Conservation (phyloP, 2,888 invertebrate species). For the Eumerus sabulonum region DNA sequence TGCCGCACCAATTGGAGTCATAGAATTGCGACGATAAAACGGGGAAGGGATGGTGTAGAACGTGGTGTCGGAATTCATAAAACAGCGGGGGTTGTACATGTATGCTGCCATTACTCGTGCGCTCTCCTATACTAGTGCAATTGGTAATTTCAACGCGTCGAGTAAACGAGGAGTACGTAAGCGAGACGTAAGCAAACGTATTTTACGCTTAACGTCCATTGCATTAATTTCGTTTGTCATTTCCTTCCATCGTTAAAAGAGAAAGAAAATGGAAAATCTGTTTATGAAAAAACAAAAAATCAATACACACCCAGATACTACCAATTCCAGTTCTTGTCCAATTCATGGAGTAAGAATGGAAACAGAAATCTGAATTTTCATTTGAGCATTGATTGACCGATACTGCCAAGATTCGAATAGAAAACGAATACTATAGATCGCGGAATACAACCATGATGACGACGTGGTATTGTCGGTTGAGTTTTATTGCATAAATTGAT, state of each 20-base stretch:
- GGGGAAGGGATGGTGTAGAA: background rate
- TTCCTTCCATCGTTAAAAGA: conserved; percentile 20
- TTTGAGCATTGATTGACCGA: conserved; percentile 39
- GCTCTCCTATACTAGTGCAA: background rate
- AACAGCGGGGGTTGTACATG: conserved; percentile 50
- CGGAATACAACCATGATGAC: conserved; percentile 29
- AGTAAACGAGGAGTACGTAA: no score
- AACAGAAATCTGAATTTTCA: no score
- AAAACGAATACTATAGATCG: no score
- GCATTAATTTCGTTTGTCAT: conserved; percentile 36
- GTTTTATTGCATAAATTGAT: conserved; percentile 44
- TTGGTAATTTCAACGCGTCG: conserved; percentile 10
- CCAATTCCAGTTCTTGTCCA: no score
- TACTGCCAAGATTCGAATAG: background rate
- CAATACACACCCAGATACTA: no score
- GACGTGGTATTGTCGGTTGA: conserved; percentile 6
- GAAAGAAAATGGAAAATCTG: conserved; percentile 31
- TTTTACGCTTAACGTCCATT: conserved; percentile 43
- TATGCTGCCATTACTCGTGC: background rate
- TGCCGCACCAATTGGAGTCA: conserved; percentile 49
- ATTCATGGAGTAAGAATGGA: no score
- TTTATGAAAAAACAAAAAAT: no score
- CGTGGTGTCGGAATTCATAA: conserved; percentile 33
- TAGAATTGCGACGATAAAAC: no score
- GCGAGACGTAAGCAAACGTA: background rate